Base-by-base conservation (phyloP, 2,113 vertebrate genomes). In the Fregata magnificens region DNA sequence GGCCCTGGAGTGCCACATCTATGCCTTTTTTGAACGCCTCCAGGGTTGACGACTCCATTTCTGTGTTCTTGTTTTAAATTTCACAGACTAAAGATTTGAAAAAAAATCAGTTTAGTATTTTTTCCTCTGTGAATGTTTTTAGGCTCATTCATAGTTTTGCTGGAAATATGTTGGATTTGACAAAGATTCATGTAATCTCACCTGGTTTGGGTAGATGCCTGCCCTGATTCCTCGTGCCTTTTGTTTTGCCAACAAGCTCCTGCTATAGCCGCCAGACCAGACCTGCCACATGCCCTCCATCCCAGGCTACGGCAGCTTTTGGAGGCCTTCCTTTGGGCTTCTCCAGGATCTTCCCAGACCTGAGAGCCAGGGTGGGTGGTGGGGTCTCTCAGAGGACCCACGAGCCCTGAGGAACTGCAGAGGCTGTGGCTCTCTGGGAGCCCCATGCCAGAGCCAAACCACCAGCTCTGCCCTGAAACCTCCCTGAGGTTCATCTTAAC, bases 241-340 rank as follows among this genome's bases (percentile, higher is more conserved):
- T 29, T 16, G 8, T 42, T 88, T 56, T 62, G 21, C 34, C 4
- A 1, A 52, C 36, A 62, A 79, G 24, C 3, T 58, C 49, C 29
- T 25, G 15, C 25, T 36, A 11, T 3, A 8, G 19, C 28, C 0
- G 3, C 42, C 21, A 31, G 32, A 40, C 5, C 9, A 52, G 55
- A 47, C 7, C 42, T 58, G 19, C 13, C 21, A 22, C 0, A 0
- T 59, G 20, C n/a, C 26, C 11, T 36, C 47, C 31, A 7, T 36
- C n/a, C 10, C 70, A 52, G 55, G 11, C 42, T 59, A 36, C 0
- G 2, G 11, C 2, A 2, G 42, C 28, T 62, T 49, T 56, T 19
- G 19, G 29, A 47, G 13, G 22, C 38, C 11, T 44, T 32, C 47
- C 15, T 72, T 59, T 32, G 29, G 29, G 29, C 8, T 90, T 50